Base-by-base conservation (phyloP, 2,113 vertebrate species). In the Gadus macrocephalus region DNA sequence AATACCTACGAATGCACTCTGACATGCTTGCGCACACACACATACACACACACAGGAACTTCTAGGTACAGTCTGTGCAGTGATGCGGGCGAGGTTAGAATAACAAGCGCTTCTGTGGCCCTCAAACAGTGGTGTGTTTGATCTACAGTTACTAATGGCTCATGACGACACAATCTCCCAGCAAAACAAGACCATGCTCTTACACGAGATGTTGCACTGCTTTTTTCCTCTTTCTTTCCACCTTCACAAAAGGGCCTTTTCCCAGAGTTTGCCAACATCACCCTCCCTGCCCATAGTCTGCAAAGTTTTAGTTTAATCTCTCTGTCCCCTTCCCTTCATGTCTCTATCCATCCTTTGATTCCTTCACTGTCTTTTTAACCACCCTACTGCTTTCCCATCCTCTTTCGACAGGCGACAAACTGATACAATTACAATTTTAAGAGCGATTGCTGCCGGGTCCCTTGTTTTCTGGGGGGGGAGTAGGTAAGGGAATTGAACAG, bases 81-180 rank as follows among this genome's bases (percentile, higher is more conserved):
- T 79, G 79, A 87, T 75, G 78, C 67, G 19, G 72, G 75, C 69
- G 8, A 69, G 73, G 79, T 83, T 87, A 78, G 67, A 86, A 86
- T 72, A 89, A 90, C 87, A 88, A 3, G 11, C 4, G 56, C 11
- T 69, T 5, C n/a, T 59, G 35, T 77, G 75, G 79, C 81, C 70
- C 66, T 61, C 38, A 70, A 69, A 73, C 69, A 64, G 66, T 62
- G 20, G 35, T 16, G 68, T 60, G 27, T 64, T 70, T 74, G 75
- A 78, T 75, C 70, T 55, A 71, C 75, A 76, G 73, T 63, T 59
- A 49, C 42, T 49, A 49, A 49, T 49, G 42, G 42, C 42, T 49
- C 42, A 14, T 49, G 42, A 14, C 62, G 60, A 58, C 62, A 78
- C 65, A 72, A 83, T 58, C 55, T 74, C 31, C 63, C 59, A 62